These are phyloP conservation scores for Drosophila yakuba DNA, from an alignment of 1,140 invertebrate species.

Conservation along the genomic window DNA sequence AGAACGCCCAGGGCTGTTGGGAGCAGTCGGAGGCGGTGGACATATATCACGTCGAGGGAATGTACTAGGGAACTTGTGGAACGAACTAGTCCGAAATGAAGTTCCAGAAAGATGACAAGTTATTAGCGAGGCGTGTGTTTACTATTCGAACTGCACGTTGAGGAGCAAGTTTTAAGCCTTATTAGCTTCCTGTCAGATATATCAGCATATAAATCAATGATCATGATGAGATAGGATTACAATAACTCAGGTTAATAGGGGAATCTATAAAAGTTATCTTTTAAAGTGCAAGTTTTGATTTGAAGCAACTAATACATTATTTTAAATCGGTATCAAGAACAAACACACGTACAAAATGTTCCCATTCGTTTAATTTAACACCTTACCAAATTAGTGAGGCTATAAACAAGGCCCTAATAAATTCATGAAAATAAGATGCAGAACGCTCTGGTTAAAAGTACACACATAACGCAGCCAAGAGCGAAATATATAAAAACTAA, in stretches of 20 bases:
- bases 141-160: conserved; percentile 6
- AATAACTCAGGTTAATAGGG: no score
- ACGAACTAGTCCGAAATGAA: conserved; percentile 31
- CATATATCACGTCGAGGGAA: conserved; percentile 2
- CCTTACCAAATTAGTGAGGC: background rate
- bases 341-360: no score
- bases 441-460: conserved; percentile 26
- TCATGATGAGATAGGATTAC: conserved; percentile 10
- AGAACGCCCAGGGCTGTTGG: conserved; percentile 23
- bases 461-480: conserved; percentile 19
- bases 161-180: conserved; percentile 16
- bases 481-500: conserved; percentile 54
- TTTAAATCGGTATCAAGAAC: no score
- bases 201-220: conserved; percentile 29
- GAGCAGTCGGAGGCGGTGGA: conserved; percentile 3
- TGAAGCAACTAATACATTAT: no score
- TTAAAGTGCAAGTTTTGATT: no score
- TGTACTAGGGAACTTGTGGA: background rate
- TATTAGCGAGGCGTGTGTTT: conserved; percentile 59
- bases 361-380: no score
- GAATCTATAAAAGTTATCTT: no score
- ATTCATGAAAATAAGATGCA: background rate
- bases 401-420: background rate
- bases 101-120: conserved; percentile 67
- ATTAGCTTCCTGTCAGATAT: conserved; percentile 39